These are phyloP conservation scores for Euzophera pinguis DNA, from an alignment of 2,888 invertebrate genomes.

Conservation along the genomic window DNA sequence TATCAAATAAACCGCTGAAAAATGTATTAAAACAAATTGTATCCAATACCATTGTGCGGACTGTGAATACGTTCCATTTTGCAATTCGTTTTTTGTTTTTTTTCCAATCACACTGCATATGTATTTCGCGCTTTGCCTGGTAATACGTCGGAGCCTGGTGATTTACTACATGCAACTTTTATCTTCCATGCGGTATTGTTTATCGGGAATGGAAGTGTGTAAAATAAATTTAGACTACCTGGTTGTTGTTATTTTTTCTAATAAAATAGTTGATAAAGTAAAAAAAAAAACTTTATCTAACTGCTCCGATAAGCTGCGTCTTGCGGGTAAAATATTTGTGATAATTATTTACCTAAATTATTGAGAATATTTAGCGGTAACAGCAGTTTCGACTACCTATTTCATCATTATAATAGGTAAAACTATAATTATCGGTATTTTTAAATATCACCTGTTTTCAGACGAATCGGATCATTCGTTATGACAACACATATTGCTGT, in stretches of 20 bases:
- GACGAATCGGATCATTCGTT: no score
- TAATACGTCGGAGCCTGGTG: constrained; percentile 8
- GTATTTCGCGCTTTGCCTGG: constrained; percentile 1
- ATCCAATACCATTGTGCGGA: not conserved
- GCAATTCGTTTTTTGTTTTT: constrained; percentile 2
- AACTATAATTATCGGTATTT: no score
- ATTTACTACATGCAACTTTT: constrained; percentile 9
- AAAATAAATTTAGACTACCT: not conserved
- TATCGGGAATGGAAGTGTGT: not conserved
- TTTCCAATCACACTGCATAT: constrained; percentile 6
- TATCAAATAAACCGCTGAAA: not conserved
- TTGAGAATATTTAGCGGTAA: no score
- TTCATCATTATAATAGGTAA: no score
- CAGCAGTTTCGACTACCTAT: no score
- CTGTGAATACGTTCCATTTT: constrained; percentile 1
- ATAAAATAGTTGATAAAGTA: no score
- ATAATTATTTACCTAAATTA: no score
- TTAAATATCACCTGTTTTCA: no score
- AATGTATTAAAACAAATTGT: not conserved
- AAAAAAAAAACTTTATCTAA: no score
- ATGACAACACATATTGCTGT: no score
- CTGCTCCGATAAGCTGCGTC: no score
- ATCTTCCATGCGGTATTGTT: constrained; percentile 3
- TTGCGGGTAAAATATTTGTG: no score
- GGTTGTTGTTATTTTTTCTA: not conserved